phyloP scores from a whole-genome alignment of 2,113 vertebrate species.

The Eublepharis macularius region DNA sequence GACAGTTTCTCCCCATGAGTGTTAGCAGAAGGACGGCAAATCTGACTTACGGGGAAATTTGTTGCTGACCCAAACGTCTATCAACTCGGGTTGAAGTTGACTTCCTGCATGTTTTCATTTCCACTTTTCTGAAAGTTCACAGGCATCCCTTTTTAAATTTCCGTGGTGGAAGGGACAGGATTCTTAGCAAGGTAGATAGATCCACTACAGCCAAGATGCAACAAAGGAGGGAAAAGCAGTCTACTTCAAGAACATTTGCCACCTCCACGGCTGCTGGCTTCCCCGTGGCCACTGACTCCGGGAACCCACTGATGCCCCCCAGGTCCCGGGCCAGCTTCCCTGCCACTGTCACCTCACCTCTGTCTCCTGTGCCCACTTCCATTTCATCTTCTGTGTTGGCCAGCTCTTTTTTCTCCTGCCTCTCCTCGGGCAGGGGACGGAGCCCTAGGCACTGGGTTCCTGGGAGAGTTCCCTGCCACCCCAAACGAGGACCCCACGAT shows the following conservation, averaged over 20 bases:
- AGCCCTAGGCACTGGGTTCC: too few relatives aligned
- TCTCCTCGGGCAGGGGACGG: too few relatives aligned
- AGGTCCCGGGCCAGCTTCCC: too few relatives aligned
- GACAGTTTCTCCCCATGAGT: neutral
- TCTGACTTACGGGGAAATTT: neutral
- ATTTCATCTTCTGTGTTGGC: too few relatives aligned
- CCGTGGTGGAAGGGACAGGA: neutral
- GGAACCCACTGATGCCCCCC: too few relatives aligned
- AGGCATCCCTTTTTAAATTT: neutral
- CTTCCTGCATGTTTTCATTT: neutral
- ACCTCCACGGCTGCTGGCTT: too few relatives aligned
- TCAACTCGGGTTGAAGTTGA: neutral
- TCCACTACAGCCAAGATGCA: neutral
- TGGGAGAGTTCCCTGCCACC: too few relatives aligned
- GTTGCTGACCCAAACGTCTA: neutral
- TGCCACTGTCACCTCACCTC: too few relatives aligned
- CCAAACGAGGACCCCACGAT: too few relatives aligned
- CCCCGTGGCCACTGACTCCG: too few relatives aligned
- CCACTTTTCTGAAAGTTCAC: neutral
- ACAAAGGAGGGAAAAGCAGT: neutral
- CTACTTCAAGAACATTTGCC: neutral
- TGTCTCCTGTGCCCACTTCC: too few relatives aligned
- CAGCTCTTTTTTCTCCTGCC: too few relatives aligned
- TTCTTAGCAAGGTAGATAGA: neutral
- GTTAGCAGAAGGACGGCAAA: neutral